Conservation (phyloP, 2,888 invertebrate species). For the Hyposoter dolosus region DNA sequence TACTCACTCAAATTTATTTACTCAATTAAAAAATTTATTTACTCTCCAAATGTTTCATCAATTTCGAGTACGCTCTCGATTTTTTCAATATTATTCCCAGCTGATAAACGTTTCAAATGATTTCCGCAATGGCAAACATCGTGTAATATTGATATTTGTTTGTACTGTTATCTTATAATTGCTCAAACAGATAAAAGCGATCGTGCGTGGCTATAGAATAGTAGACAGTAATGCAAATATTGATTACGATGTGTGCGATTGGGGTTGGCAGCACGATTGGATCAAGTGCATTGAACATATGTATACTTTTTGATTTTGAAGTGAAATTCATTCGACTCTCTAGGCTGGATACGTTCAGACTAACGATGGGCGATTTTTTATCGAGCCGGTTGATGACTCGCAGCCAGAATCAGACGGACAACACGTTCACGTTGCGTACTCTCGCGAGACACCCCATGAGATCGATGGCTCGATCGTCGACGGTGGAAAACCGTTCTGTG, state of each 20-base stretch:
- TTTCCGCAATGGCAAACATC: not conserved
- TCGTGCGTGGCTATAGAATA: not conserved
- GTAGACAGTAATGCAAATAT: not conserved
- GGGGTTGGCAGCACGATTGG: not conserved
- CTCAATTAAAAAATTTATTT: not conserved
- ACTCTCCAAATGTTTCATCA: not conserved
- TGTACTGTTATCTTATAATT: not conserved
- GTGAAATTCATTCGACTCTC: slow-evolving; percentile 48
- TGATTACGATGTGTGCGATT: not conserved
- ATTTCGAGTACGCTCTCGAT: not conserved
- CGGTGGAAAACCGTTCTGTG: slow-evolving; percentile 72
- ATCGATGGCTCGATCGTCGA: slow-evolving; percentile 35
- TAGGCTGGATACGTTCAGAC: slow-evolving; percentile 87
- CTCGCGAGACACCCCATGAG: slow-evolving; percentile 73
- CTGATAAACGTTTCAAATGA: not conserved
- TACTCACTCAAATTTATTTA: not conserved
- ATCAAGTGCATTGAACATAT: not conserved
- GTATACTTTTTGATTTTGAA: slow-evolving; percentile 14
- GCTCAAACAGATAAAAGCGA: not conserved
- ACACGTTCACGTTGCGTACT: slow-evolving; percentile 87
- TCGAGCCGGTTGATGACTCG: slow-evolving; percentile 87
- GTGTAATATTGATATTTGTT: not conserved
- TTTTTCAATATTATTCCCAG: not conserved
- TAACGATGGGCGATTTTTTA: slow-evolving; percentile 86
- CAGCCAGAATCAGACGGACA: slow-evolving; percentile 85